Conservation (phyloP, 2,888 invertebrate species). For the Noctua comes region DNA sequence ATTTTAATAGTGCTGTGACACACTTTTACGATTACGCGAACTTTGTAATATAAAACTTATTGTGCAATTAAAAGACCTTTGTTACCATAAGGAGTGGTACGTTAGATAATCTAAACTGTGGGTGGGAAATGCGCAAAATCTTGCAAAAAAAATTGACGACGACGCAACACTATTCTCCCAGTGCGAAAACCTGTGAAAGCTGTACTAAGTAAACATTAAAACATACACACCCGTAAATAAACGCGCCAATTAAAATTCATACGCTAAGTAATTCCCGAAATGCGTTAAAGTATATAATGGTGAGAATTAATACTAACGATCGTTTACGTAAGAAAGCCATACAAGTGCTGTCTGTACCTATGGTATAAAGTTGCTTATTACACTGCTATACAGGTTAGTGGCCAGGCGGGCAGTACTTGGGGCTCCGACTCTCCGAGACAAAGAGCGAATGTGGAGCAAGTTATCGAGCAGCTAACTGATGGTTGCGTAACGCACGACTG, state of each 20-base stretch:
- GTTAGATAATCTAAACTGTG: conserved; percentile 61
- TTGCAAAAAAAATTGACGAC: conserved; percentile 49
- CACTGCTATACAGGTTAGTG: conserved; percentile 64
- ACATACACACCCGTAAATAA: conserved; percentile 40
- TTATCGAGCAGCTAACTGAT: conserved; percentile 81
- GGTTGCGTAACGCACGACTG: conserved; percentile 82
- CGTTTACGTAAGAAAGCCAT: conserved; percentile 57
- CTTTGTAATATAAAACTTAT: conserved; percentile 46
- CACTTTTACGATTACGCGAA: conserved; percentile 49
- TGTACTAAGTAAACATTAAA: conserved; percentile 39
- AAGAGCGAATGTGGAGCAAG: conserved; percentile 88
- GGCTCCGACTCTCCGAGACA: conserved; percentile 76
- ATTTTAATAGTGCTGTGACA: conserved; percentile 42
- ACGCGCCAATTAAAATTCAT: conserved; percentile 63
- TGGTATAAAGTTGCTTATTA: conserved; percentile 53
- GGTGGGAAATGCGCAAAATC: conserved; percentile 50
- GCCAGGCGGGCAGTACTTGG: conserved; percentile 66
- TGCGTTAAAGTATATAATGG: conserved; percentile 43
- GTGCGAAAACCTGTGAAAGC: conserved; percentile 49
- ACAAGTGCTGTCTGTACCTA: conserved; percentile 31
- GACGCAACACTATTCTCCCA: conserved; percentile 36
- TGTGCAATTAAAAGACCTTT: conserved; percentile 60
- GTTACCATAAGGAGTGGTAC: conserved; percentile 50
- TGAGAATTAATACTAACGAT: conserved; percentile 61
- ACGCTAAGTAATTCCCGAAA: conserved; percentile 55